These are phyloP conservation scores for Syritta pipiens DNA, from an alignment of 2,888 invertebrate species.

Conservation along the genomic window DNA sequence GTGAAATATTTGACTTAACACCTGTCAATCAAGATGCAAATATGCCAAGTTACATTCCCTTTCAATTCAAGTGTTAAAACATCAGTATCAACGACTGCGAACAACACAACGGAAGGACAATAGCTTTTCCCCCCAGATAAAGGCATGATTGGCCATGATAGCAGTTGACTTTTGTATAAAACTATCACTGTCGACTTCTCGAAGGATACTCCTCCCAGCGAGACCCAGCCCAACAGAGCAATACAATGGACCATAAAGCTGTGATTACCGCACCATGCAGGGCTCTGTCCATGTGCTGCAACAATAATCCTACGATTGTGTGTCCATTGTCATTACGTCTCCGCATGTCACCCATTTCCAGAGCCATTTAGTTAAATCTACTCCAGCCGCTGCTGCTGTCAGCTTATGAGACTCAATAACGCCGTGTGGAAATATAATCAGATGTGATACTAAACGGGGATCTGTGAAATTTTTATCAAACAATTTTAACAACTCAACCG, in stretches of 20 bases:
- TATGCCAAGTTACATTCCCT: too few relatives aligned
- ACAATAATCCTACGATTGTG: constrained; percentile 29
- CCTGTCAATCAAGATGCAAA: too few relatives aligned
- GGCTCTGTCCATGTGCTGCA: neutral
- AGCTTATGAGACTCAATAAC: constrained; percentile 47
- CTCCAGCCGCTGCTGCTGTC: constrained; percentile 24
- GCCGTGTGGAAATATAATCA: constrained; percentile 33
- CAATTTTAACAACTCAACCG: constrained; percentile 46
- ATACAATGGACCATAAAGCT: constrained; percentile 36
- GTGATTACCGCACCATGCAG: constrained; percentile 32
- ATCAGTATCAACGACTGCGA: too few relatives aligned
- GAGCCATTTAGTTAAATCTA: constrained; percentile 21
- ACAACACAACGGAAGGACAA: too few relatives aligned
- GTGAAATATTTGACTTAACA: too few relatives aligned
- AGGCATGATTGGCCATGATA: too few relatives aligned
- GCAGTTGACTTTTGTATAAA: too few relatives aligned
- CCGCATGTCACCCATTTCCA: constrained; percentile 29
- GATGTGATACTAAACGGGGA: constrained; percentile 39
- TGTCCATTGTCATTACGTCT: constrained; percentile 29
- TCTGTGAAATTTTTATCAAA: constrained; percentile 46
- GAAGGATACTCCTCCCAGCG: neutral
- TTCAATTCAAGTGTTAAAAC: too few relatives aligned
- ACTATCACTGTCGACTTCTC: constrained; percentile 1
- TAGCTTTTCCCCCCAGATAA: too few relatives aligned
- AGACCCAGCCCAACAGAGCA: too few relatives aligned